Conservation (phyloP, 2,113 vertebrate genomes). For the Ceyx cyanopectus region DNA sequence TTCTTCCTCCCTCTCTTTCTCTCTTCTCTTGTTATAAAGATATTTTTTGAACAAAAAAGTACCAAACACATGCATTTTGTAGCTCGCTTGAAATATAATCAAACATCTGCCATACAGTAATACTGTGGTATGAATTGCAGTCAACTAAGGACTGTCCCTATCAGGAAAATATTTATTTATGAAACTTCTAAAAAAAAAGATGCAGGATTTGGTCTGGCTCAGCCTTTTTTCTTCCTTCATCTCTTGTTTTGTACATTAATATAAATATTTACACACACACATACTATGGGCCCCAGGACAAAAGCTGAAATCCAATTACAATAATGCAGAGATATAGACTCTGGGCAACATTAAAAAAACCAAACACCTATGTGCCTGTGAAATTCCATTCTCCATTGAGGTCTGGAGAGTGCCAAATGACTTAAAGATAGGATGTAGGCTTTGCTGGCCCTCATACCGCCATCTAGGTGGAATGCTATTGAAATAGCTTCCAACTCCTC, state of each 20-base stretch:
- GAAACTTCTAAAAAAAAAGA: not conserved
- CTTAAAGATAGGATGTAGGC: not conserved
- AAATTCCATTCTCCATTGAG: not conserved
- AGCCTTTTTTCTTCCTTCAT: not conserved
- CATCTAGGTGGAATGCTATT: not conserved
- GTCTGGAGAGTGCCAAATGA: not conserved
- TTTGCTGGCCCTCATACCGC: not conserved
- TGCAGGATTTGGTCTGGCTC: not conserved
- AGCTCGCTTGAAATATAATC: not conserved
- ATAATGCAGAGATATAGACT: not conserved
- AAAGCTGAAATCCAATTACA: not conserved
- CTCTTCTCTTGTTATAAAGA: not conserved
- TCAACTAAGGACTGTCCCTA: not conserved
- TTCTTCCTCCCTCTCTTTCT: not conserved
- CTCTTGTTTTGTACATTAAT: not conserved
- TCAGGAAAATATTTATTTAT: not conserved
- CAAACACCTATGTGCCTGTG: not conserved
- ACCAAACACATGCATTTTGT: not conserved
- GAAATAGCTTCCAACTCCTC: not conserved
- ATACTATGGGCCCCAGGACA: not conserved
- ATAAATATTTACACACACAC: not conserved
- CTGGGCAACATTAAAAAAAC: not conserved
- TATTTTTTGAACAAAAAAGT: not conserved
- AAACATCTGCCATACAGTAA: not conserved
- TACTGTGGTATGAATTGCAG: not conserved